Percentiles rank a stretch among this genome's conserved stretches.
phyloP scores from a whole-genome alignment of 2,113 vertebrate genomes.

The Ctenomys sociabilis region DNA sequence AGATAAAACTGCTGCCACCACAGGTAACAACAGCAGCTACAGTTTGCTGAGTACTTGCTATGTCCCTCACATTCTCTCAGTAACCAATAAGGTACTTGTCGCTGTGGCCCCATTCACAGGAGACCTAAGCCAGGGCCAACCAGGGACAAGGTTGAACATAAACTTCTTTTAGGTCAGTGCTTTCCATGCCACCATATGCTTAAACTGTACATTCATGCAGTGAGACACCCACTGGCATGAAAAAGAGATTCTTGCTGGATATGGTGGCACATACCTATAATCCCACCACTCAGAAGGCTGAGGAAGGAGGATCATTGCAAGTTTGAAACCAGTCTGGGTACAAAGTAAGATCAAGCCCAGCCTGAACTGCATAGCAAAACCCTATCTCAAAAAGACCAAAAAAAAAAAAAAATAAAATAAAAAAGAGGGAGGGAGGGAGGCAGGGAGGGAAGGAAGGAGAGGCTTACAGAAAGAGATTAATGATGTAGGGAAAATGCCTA shows the following conservation, averaged over 20 bases:
- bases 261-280: too few species aligned
- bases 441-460: not conserved
- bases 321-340: too few species aligned
- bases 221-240: not conserved
- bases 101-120: not conserved
- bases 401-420: too few species aligned
- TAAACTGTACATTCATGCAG: not conserved
- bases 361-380: too few species aligned
- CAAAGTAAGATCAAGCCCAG: too few species aligned
- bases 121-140: not conserved
- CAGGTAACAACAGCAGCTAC: not conserved
- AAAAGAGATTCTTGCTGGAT: not conserved
- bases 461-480: conserved; percentile 3
- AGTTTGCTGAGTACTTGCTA: not conserved
- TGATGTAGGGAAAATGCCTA: not conserved
- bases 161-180: not conserved
- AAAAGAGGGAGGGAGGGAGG: not conserved
- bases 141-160: not conserved
- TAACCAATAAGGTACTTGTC: not conserved
- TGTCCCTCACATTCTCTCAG: not conserved
- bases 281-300: too few species aligned
- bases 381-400: too few species aligned
- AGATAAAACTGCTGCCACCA: not conserved
- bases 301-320: too few species aligned
- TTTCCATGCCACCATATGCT: not conserved